Evolutionary conservation across 1,140 invertebrate genomes (phyloP).

Genomic region (Thaumatotibia leucotreta): DNA sequence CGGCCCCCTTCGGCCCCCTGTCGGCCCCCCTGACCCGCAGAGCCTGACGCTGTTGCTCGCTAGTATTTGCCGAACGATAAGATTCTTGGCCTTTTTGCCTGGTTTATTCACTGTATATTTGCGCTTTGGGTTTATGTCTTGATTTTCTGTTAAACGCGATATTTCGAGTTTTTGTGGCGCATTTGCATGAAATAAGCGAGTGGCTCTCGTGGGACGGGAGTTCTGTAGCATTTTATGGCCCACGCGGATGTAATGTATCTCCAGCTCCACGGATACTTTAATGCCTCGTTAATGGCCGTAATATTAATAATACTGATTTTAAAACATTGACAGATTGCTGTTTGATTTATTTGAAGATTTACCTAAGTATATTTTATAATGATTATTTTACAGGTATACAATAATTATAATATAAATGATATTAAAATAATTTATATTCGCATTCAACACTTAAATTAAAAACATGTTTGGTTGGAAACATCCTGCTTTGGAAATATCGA

Average conservation of each 20-base stretch:
- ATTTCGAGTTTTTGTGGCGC: not conserved
- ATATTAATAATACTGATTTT: too few species aligned
- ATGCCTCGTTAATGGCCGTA: not conserved
- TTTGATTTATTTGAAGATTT: too few species aligned
- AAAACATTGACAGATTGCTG: too few species aligned
- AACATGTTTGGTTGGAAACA: too few species aligned
- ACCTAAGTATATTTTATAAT: too few species aligned
- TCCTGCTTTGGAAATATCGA: too few species aligned
- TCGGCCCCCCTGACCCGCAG: conserved; percentile 1
- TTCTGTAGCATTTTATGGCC: not conserved
- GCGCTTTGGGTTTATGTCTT: not conserved
- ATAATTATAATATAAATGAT: too few species aligned
- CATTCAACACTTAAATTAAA: too few species aligned
- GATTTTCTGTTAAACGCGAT: not conserved
- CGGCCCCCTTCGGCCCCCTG: not conserved
- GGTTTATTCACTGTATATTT: not conserved
- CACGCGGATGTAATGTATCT: not conserved
- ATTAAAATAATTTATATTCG: too few species aligned
- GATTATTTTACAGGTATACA: too few species aligned
- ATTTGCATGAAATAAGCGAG: not conserved
- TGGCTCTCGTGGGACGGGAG: not conserved
- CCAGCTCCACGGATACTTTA: not conserved
- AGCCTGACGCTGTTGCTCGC: not conserved
- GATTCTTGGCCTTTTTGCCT: not conserved
- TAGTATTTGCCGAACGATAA: conserved; percentile 4